Evolutionary conservation across 2,888 invertebrate genomes (phyloP), one percentile per base, ranked within the genome.

Genomic region (Aelia acuminata): DNA sequence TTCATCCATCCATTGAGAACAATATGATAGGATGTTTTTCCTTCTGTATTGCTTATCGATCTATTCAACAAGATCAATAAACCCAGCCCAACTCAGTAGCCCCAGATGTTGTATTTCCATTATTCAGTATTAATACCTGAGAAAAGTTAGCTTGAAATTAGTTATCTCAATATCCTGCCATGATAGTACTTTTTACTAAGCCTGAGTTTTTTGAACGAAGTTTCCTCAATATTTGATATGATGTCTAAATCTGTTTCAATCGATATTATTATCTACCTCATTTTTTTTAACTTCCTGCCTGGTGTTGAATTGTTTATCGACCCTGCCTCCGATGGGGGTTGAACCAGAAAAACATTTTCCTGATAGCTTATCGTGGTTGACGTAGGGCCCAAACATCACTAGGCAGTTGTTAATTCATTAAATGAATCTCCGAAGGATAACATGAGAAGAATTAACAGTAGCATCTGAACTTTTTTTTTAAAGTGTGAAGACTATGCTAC

Each of bases 251-350:
- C 57, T 13, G 57, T 57, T 57, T 3, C 63, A 35, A 70, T 70
- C 15, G 35, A 70, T 70, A 35, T 31, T 70, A 18, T 70, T 70
- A 70, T 70, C 63, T 18, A 31, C 7, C 20, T 4, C 20, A 18
- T 70, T 70, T 70, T 70, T 70, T 31, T 35, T 31, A n/a, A 70
- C 35, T 70, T 70, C 63, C 63, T 70, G 63, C 35, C 7, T 35
- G 35, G 20, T 31, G 10, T 35, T 70, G 63, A 70, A 70, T 70
- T 70, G 63, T 70, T 70, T 70, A 70, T 70, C 63, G 63, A 70
- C 18, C 63, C 18, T 35, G 35, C 63, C 31, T 15, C 63, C 63
- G 35, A 5, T 7, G 63, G 63, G 63, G 63, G 63, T 20, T 70
- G 63, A 70, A 70, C 31, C 31, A 35, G 63, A 70, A 70, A 70